These are phyloP conservation scores for Sinonovacula constricta DNA, from an alignment of 1,140 invertebrate species.

Conservation along the genomic window DNA sequence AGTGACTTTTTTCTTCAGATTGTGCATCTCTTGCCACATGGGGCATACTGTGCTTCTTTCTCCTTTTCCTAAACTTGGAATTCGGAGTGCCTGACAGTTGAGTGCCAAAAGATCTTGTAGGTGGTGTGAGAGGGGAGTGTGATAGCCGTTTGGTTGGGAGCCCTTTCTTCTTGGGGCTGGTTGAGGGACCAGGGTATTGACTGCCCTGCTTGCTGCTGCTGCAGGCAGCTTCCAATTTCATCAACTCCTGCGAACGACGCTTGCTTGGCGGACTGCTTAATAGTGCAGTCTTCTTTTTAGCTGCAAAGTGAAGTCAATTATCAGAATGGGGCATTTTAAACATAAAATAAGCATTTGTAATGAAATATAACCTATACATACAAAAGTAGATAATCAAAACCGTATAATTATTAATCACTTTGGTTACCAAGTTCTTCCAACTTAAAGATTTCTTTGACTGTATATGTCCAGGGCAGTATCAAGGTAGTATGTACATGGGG, in stretches of 20 bases:
- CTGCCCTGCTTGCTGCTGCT: conserved; percentile 1
- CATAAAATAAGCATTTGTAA: not conserved
- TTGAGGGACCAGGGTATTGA: conserved; percentile 33
- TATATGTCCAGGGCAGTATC: too few relatives aligned
- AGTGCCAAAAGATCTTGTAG: too few relatives aligned
- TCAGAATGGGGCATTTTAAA: not conserved
- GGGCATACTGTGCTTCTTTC: not conserved
- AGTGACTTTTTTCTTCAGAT: not conserved
- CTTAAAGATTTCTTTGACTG: too few relatives aligned
- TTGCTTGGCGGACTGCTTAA: too few relatives aligned
- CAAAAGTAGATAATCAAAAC: not conserved
- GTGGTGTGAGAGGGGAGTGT: too few relatives aligned
- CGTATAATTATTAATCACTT: not conserved
- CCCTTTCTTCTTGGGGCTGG: conserved; percentile 12
- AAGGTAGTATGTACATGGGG: too few relatives aligned
- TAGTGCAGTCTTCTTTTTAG: not conserved
- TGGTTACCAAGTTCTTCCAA: too few relatives aligned
- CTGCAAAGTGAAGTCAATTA: not conserved
- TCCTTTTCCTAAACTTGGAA: not conserved
- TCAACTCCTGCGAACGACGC: not conserved
- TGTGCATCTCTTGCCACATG: not conserved
- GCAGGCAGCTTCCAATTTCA: not conserved
- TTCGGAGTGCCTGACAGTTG: too few relatives aligned
- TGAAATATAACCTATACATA: not conserved
- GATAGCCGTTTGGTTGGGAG: not conserved